Evolutionary conservation across 2,113 vertebrate genomes (phyloP).

Genomic region (Epinephelus fuscoguttatus): DNA sequence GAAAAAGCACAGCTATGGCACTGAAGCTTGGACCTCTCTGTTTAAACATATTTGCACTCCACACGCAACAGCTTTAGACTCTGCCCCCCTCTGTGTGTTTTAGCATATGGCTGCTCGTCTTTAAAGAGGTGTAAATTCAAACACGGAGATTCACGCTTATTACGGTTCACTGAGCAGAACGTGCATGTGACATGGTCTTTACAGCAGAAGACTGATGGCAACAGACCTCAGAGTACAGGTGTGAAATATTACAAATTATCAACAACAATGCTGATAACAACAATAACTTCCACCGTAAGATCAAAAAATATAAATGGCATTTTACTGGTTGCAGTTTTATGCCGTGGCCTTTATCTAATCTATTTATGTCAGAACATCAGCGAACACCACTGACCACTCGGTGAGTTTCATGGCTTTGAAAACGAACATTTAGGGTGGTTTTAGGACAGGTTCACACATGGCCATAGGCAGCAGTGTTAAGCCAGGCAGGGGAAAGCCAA

Average conservation of each 20-base stretch:
- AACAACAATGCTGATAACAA: background rate
- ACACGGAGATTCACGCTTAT: background rate
- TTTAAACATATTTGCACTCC: constrained; percentile 30
- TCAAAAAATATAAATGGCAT: background rate
- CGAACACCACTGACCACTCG: too few species aligned
- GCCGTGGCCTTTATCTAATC: too few species aligned
- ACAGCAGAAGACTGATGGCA: background rate
- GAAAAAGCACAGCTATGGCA: background rate
- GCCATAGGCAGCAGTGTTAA: too few species aligned
- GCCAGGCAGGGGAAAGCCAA: too few species aligned
- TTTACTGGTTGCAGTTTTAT: background rate
- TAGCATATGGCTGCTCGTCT: background rate
- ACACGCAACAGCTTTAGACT: constrained; percentile 2
- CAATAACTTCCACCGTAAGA: background rate
- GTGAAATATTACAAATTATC: background rate
- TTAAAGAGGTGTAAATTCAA: background rate
- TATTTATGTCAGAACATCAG: too few species aligned
- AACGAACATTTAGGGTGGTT: too few species aligned
- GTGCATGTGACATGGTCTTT: background rate
- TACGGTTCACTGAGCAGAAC: background rate
- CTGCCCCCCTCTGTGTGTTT: background rate
- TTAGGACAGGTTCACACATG: too few species aligned
- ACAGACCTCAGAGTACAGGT: background rate
- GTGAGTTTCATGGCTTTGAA: too few species aligned
- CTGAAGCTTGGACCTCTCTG: constrained; percentile 6